Evolutionary conservation across 2,113 vertebrate genomes (phyloP).

Genomic region (Zeus faber): DNA sequence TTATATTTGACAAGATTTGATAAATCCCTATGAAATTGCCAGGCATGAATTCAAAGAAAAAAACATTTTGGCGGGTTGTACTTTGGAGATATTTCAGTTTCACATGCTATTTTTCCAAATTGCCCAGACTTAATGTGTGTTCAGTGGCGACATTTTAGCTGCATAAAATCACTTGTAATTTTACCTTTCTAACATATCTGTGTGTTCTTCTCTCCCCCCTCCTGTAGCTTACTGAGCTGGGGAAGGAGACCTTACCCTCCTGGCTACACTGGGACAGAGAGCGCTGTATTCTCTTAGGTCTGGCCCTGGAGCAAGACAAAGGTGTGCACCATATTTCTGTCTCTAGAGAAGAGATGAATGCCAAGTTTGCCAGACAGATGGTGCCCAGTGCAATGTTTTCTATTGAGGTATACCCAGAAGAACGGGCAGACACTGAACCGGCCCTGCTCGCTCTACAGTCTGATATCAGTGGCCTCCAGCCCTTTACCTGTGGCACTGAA

Average conservation of each 20-base stretch:
- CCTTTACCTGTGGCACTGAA: conserved; percentile 81
- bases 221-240: conserved; percentile 82
- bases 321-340: conserved; percentile 90
- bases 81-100: neutral
- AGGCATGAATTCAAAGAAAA: conserved; percentile 3
- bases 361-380: conserved; percentile 77
- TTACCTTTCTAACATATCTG: conserved; percentile 5
- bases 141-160: neutral
- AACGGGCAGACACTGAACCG: conserved; percentile 83
- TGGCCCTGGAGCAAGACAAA: conserved; percentile 91
- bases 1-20: conserved; percentile 47
- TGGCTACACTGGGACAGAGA: conserved; percentile 89
- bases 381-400: conserved; percentile 84
- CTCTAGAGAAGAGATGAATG: conserved; percentile 71
- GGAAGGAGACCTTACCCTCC: conserved; percentile 84
- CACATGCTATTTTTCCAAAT: neutral
- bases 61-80: no score
- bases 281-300: conserved; percentile 80
- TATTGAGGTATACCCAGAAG: conserved; percentile 91
- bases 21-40: conserved; percentile 29
- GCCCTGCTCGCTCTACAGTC: conserved; percentile 75
- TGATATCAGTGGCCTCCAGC: conserved; percentile 55
- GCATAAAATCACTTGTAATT: no score
- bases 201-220: conserved; percentile 29
- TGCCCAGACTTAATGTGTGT: neutral